Conservation (phyloP, 2,888 invertebrate genomes). For the Ashinkailepas kermadecensis region DNA sequence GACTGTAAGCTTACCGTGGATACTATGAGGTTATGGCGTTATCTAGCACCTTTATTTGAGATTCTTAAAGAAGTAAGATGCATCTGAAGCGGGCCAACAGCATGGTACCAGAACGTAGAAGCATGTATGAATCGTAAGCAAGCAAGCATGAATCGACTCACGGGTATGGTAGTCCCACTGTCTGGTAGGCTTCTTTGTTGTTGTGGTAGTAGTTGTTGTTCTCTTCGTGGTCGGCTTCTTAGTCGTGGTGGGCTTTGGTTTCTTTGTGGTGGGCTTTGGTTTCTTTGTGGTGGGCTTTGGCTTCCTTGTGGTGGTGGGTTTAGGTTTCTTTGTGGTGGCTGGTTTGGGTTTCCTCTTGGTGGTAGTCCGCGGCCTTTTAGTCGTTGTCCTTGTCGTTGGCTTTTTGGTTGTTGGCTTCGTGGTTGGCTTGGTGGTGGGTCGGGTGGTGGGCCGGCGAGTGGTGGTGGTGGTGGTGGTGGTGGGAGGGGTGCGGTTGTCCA, state of each 20-base stretch:
- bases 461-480: constrained; percentile 18
- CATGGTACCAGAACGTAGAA: no score
- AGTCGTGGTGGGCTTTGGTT: constrained; percentile 23
- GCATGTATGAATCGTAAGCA: no score
- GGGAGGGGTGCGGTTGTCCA: not conserved
- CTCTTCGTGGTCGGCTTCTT: constrained; percentile 25
- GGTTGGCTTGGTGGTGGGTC: constrained; percentile 7
- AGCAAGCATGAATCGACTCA: constrained; percentile 27
- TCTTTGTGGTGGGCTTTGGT: constrained; percentile 20
- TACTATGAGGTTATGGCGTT: no score
- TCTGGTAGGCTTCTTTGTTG: constrained; percentile 39
- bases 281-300: constrained; percentile 37
- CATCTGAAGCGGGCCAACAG: no score
- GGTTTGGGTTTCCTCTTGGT: not conserved
- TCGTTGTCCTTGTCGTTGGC: constrained; percentile 21
- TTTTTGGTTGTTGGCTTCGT: constrained; percentile 20
- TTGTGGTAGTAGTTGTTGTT: constrained; percentile 29
- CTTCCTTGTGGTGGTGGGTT: constrained; percentile 36
- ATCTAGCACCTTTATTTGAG: no score
- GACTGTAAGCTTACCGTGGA: no score
- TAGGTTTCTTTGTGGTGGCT: constrained; percentile 26
- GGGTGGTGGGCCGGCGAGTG: not conserved
- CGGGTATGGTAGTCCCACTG: constrained; percentile 36
- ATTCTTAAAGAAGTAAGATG: no score
- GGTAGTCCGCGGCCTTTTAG: constrained; percentile 24